A percentile compares a stretch with the other conserved stretches of the same genome.
Evolutionary conservation across 2,888 invertebrate species (phyloP).

Genomic region (Bombylius major): DNA sequence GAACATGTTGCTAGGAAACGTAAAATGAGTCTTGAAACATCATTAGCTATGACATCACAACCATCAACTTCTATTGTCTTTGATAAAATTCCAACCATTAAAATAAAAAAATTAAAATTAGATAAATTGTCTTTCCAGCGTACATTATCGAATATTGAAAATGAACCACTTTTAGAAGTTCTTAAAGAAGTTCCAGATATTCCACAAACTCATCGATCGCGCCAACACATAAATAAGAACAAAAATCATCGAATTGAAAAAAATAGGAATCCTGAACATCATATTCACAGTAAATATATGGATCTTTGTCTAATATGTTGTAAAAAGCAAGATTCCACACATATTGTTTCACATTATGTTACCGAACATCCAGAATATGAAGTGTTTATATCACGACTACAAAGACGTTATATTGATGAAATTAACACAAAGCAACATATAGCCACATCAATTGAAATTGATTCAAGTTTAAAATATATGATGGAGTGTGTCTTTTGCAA

Average conservation of each 20-base stretch:
- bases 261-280: not conserved
- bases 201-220: no score
- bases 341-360: slow-evolving; percentile 1
- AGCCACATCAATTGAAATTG: not conserved
- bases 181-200: no score
- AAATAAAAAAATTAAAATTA: not conserved
- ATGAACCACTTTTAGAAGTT: not conserved
- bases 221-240: no score
- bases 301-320: not conserved
- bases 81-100: not conserved
- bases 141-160: not conserved
- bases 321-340: not conserved
- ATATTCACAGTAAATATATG: not conserved
- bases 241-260: no score
- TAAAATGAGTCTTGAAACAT: not conserved
- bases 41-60: not conserved
- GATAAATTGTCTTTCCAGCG: not conserved
- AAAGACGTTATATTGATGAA: not conserved
- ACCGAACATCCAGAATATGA: not conserved
- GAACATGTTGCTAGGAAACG: not conserved
- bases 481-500: not conserved
- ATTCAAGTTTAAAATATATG: not conserved
- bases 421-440: not conserved
- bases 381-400: not conserved
- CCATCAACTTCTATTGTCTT: not conserved